Conservation (phyloP, 2,888 invertebrate species). For the Adineta ricciae region DNA sequence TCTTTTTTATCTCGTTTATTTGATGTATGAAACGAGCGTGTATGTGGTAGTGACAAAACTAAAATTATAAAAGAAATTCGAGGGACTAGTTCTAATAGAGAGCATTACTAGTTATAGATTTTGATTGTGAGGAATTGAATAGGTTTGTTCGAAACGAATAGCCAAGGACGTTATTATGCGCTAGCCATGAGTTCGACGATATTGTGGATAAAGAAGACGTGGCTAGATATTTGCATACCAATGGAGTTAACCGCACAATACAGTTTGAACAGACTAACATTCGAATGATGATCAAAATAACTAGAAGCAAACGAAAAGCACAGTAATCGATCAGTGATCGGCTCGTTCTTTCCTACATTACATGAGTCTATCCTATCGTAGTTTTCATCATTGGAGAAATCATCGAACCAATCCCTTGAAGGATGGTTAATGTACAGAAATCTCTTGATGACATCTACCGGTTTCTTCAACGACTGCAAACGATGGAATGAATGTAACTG, state of each 20-base stretch:
- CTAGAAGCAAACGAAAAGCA: background rate
- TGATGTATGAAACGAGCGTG: background rate
- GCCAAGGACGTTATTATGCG: background rate
- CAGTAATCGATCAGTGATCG: background rate
- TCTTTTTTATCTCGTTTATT: conserved; percentile 51
- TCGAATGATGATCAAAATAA: background rate
- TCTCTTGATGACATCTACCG: background rate
- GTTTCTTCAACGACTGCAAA: too few species aligned
- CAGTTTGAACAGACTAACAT: conserved; percentile 19
- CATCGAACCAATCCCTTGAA: background rate
- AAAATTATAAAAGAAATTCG: background rate
- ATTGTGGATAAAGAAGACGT: background rate
- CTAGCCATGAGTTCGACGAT: background rate
- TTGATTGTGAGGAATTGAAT: background rate
- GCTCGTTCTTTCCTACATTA: background rate
- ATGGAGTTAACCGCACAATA: background rate
- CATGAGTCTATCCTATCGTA: background rate
- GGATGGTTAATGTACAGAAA: background rate
- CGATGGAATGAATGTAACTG: background rate
- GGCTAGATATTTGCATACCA: background rate
- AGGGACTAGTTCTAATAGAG: background rate
- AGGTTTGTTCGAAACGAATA: background rate
- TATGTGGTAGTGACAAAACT: background rate
- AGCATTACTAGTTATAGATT: background rate
- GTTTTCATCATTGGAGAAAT: background rate